phyloP scores from a whole-genome alignment of 1,140 invertebrate species.

The Sitobion miscanthi region DNA sequence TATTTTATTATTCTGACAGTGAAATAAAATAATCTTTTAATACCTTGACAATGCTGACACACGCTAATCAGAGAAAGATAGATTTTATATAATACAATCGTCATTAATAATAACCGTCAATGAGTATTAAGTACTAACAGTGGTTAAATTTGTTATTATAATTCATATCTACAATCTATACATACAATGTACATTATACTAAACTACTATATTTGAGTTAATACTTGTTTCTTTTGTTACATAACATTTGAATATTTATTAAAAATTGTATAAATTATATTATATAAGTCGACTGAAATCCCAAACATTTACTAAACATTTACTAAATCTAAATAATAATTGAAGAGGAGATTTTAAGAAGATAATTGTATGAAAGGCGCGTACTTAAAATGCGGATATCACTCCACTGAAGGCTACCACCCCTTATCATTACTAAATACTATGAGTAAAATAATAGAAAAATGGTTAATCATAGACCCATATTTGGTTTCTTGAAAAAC shows the following conservation, averaged over 20 bases:
- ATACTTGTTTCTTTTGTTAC: not conserved
- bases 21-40: conserved; percentile 5
- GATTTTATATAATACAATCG: not conserved
- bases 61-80: not conserved
- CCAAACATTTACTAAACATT: not conserved
- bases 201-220: not conserved
- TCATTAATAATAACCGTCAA: not conserved
- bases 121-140: not conserved
- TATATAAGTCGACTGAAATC: not conserved
- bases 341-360: not conserved
- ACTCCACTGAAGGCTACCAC: no score
- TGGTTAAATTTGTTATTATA: not conserved
- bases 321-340: not conserved
- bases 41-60: not conserved
- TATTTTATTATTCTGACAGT: not conserved
- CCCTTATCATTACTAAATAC: no score
- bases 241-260: not conserved
- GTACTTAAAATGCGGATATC: no score
- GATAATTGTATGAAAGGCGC: not conserved
- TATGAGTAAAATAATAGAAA: no score
- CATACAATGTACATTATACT: not conserved
- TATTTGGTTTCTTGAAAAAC: no score
- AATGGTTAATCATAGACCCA: no score
- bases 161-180: not conserved
- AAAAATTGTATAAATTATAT: not conserved